phyloP scores from a whole-genome alignment of 1,140 invertebrate genomes.

The Mactra quadrangularis region DNA sequence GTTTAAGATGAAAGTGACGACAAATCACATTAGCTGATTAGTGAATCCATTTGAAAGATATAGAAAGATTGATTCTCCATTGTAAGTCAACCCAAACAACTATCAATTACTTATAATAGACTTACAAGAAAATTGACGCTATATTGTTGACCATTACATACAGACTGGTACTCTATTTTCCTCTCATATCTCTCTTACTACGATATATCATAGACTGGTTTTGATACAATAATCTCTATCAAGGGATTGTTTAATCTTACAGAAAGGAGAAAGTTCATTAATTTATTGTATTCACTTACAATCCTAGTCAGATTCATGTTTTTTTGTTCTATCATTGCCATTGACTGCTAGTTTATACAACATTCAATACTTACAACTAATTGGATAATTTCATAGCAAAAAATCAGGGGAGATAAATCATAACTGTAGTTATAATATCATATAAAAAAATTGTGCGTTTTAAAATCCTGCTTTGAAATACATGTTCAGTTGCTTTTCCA shows the following conservation, averaged over 20 bases:
- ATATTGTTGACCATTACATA: slow-evolving; percentile 57
- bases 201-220: slow-evolving; percentile 41
- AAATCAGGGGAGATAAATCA: too few relatives aligned
- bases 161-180: slow-evolving; percentile 34
- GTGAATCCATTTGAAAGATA: slow-evolving; percentile 50
- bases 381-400: too few relatives aligned
- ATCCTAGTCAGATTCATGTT: too few relatives aligned
- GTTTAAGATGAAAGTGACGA: slow-evolving; percentile 44
- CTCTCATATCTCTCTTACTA: slow-evolving; percentile 23
- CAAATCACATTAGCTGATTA: slow-evolving; percentile 57
- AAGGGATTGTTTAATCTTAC: slow-evolving; percentile 12
- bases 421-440: too few relatives aligned
- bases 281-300: too few relatives aligned
- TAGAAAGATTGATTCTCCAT: slow-evolving; percentile 15
- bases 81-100: slow-evolving; percentile 16
- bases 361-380: too few relatives aligned
- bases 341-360: too few relatives aligned
- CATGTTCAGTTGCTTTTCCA: too few relatives aligned
- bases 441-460: too few relatives aligned
- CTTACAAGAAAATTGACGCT: slow-evolving; percentile 48
- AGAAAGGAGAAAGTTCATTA: too few relatives aligned
- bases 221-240: slow-evolving; percentile 48
- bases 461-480: too few relatives aligned
- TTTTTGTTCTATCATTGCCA: too few relatives aligned
- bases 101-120: slow-evolving; percentile 57